phyloP scores from a whole-genome alignment of 2,888 invertebrate species.

The Scaptomyza tumidula region DNA sequence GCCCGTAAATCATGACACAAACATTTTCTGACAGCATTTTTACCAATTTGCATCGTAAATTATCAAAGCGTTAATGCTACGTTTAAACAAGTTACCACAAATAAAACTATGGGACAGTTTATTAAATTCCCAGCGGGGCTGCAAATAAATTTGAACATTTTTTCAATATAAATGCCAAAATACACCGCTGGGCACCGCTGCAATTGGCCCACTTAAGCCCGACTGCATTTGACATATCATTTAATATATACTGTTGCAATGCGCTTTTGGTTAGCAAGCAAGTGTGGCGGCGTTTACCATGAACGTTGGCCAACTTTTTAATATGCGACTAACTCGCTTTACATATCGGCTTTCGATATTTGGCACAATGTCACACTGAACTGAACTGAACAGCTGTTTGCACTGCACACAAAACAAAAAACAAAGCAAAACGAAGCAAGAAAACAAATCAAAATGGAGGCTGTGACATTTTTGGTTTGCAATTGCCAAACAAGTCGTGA shows the following conservation, averaged over 20 bases:
- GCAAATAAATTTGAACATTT: slow-evolving; percentile 40
- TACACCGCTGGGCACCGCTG: slow-evolving; percentile 21
- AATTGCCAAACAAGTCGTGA: slow-evolving; percentile 19
- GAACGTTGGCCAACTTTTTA: slow-evolving; percentile 23
- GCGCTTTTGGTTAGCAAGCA: slow-evolving; percentile 42
- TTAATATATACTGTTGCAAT: slow-evolving; percentile 57
- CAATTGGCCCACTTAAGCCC: slow-evolving; percentile 13
- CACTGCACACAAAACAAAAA: slow-evolving; percentile 6
- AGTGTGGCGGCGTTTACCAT: slow-evolving; percentile 19
- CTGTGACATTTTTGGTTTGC: slow-evolving; percentile 29
- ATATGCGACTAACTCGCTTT: slow-evolving; percentile 40
- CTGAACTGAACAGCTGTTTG: slow-evolving; percentile 8
- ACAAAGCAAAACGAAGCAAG: background rate
- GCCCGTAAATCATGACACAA: slow-evolving; percentile 48
- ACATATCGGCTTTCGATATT: slow-evolving; percentile 49
- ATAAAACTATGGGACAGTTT: slow-evolving; percentile 39
- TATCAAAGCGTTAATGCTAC: slow-evolving; percentile 59
- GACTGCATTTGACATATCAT: slow-evolving; percentile 33
- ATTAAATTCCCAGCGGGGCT: slow-evolving; percentile 62
- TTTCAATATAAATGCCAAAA: slow-evolving; percentile 48
- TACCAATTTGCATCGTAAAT: slow-evolving; percentile 60
- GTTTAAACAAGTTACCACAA: background rate
- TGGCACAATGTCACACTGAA: slow-evolving; percentile 7
- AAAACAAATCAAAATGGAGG: slow-evolving; percentile 20
- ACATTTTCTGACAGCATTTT: slow-evolving; percentile 27